A percentile compares a stretch with the other conserved stretches of the same genome.
These are phyloP conservation scores for Ceyx cyanopectus DNA, from an alignment of 2,113 vertebrate genomes.

Conservation along the genomic window DNA sequence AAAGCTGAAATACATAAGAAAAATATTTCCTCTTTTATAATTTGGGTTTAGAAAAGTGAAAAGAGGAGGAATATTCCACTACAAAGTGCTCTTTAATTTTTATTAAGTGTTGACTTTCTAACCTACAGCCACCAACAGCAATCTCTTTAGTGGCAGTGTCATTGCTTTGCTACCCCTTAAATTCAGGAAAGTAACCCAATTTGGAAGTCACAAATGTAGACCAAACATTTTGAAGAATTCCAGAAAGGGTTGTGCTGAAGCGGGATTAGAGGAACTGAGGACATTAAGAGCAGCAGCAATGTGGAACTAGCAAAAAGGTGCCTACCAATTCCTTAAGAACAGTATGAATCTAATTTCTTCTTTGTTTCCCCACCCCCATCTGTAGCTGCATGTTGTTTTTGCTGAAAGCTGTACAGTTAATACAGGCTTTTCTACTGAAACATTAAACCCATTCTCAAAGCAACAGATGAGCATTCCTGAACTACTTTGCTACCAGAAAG, in stretches of 20 bases:
- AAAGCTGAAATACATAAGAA: neutral
- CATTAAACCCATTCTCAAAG: neutral
- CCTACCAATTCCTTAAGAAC: neutral
- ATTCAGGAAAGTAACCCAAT: neutral
- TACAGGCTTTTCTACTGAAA: constrained; percentile 46
- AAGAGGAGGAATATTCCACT: neutral
- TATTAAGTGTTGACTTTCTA: neutral
- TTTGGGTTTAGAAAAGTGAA: neutral
- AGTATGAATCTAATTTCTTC: neutral
- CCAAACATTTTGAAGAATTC: neutral
- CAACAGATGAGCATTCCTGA: constrained; percentile 64
- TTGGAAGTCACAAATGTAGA: neutral
- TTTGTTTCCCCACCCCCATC: fast-evolving
- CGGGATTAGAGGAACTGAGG: neutral
- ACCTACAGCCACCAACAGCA: neutral
- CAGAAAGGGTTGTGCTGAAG: neutral
- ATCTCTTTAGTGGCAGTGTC: neutral
- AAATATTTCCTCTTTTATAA: neutral
- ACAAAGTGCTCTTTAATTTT: neutral
- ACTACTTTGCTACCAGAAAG: constrained; percentile 54
- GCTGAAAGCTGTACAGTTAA: neutral
- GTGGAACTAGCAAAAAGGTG: neutral
- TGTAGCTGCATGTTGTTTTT: neutral
- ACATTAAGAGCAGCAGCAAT: neutral
- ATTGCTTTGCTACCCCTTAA: neutral